Conservation (phyloP, 2,888 invertebrate species). For the Xestobium rufovillosum region DNA sequence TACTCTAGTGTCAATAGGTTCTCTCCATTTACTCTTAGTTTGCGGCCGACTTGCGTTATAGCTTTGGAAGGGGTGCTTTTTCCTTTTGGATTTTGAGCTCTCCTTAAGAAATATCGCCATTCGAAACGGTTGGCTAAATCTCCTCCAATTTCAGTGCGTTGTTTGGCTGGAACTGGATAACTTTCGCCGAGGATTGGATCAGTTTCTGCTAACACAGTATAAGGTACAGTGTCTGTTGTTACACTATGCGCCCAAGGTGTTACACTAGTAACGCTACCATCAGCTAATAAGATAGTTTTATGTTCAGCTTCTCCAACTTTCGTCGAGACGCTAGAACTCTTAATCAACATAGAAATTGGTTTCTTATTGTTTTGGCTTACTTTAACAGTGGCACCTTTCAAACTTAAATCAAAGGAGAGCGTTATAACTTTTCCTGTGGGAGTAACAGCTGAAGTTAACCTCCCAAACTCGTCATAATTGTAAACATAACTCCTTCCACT, state of each 20-base stretch:
- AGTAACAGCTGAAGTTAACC: constrained; percentile 83
- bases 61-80: constrained; percentile 52
- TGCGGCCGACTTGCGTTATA: constrained; percentile 77
- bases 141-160: constrained; percentile 81
- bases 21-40: constrained; percentile 83
- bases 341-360: constrained; percentile 78
- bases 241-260: constrained; percentile 84
- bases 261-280: constrained; percentile 73
- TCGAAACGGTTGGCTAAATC: constrained; percentile 89
- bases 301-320: constrained; percentile 76
- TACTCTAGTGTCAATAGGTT: constrained; percentile 87
- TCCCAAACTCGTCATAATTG: constrained; percentile 90
- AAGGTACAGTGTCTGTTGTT: constrained; percentile 85
- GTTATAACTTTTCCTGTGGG: constrained; percentile 93
- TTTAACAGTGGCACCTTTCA: constrained; percentile 83
- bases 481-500: constrained; percentile 88
- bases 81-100: constrained; percentile 58
- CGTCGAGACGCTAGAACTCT: constrained; percentile 77
- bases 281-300: constrained; percentile 69
- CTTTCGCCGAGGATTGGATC: constrained; percentile 81
- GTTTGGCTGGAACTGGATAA: constrained; percentile 86
- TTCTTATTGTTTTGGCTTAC: constrained; percentile 76
- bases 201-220: constrained; percentile 80
- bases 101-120: constrained; percentile 87
- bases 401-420: constrained; percentile 79